Evolutionary conservation across 1,140 invertebrate genomes (phyloP), one percentile per base, ranked within the genome.

Genomic region (Tribolium castaneum): DNA sequence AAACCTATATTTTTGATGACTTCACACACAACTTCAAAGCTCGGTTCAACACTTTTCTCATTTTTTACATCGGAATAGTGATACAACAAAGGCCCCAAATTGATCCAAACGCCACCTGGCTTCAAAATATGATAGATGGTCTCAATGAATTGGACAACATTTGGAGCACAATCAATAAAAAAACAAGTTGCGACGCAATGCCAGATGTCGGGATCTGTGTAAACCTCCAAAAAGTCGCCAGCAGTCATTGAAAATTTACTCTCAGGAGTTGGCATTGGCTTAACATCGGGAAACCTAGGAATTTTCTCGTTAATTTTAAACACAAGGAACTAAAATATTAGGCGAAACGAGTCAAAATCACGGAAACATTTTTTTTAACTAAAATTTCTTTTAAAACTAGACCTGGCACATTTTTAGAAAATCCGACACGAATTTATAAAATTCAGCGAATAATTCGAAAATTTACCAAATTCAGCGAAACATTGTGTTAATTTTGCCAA

Each of bases 121-220:
- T 95, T 95, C 2, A 99, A 87, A 84, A 99, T 98, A 74, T 92
- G 92, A 86, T 94, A 97, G 84, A 99, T 99, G 14, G 93, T 94
- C 88, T 99, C 97, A 56, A 99, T 94, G 83, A 99, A 99, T 78
- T 94, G 93, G 22, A 99, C 94, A 3, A 99, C 93, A 87, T 99
- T 99, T 71, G 96, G 94, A 10, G 98, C 98, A 85, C 98, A 99
- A 86, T 99, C 98, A 75, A 99, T 96, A 86, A 99, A 99, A 87
- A 99, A 99, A 82, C 98, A 98, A 0, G 98, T 98, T 0, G 95
- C 95, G 1, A 99, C 92, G 85, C 96, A 98, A 85, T 99, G 93
- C 94, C 97, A 99, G 35, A 92, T 88, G 80, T 95, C 91, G 1
- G 89, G 86, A 13, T 81, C 74, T 10, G 82, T 85, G 52, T 87